Evolutionary conservation across 1,140 invertebrate species (phyloP), one percentile per base, ranked within the genome.

Genomic region (Ditylenchus dipsaci): DNA sequence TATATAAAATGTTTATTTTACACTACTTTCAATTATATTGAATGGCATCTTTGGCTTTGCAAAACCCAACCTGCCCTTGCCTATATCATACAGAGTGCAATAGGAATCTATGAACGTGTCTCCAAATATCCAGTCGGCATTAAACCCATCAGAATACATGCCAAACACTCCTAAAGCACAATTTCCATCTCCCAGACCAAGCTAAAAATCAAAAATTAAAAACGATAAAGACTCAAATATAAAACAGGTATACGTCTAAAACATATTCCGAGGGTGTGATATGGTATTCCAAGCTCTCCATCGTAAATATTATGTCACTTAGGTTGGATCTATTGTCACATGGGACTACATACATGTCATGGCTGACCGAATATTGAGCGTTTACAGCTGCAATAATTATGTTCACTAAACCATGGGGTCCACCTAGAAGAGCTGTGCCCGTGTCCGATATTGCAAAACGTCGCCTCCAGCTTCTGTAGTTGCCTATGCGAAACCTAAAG

Each of bases 41-140:
- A 29, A 11, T 26, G 8, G 59, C 29, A 42, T 69, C 64, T 19
- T 69, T 65, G 29, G 67, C 67, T 15, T 27, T 15, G 64, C 13
- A 64, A 69, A 69, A 17, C 67, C 67, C 43, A 69, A 57, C 27
- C 49, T 45, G n/a, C 42, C 49, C 21, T 69, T 65, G 27, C 72
- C 73, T n/a, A 74, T 62, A 56, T 74, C 73, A 23, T 74, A 74
- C 8, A 74, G 23, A 27, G 70, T 67, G 59, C 73, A 74, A 30
- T 65, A 74, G 1, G 45, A 53, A 11, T 72, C 58, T 26, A 74
- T 74, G 19, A 63, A 75, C 15, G 66, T 62, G 47, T 74, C 65
- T 29, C 73, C 73, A 21, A 74, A 61, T 43, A 70, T 71, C 72
- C 72, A 74, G 5, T 33, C 15, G 3, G 72, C 56, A 17, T 19